These are phyloP conservation scores for Hypothenemus hampei DNA, from an alignment of 1,140 invertebrate genomes.

Conservation along the genomic window DNA sequence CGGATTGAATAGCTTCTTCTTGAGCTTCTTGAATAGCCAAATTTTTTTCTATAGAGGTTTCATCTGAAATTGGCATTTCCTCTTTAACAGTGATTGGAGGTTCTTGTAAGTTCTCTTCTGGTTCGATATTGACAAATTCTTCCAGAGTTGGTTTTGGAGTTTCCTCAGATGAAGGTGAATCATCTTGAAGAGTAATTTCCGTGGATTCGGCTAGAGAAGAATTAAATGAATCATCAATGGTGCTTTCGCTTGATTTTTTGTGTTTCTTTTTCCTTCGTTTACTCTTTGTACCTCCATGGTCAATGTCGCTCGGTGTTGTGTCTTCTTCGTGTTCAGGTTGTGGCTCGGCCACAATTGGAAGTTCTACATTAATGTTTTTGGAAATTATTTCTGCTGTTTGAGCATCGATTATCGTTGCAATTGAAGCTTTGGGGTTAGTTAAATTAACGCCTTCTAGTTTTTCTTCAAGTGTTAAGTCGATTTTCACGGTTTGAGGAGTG, in stretches of 20 bases:
- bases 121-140: constrained; percentile 44
- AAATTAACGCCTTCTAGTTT: constrained; percentile 31
- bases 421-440: constrained; percentile 34
- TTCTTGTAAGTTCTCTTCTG: constrained; percentile 45
- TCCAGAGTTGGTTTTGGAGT: constrained; percentile 51
- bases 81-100: constrained; percentile 46
- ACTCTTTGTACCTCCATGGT: constrained; percentile 45
- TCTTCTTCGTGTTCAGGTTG: constrained; percentile 39
- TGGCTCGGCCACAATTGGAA: constrained; percentile 40
- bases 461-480: constrained; percentile 42
- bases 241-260: constrained; percentile 32
- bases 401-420: constrained; percentile 37
- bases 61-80: constrained; percentile 34
- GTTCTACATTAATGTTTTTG: constrained; percentile 37
- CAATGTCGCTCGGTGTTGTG: constrained; percentile 46
- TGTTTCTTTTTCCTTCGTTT: constrained; percentile 53
- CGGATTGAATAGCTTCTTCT: constrained; percentile 38
- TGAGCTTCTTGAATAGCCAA: constrained; percentile 36
- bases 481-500: constrained; percentile 35
- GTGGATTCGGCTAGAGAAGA: constrained; percentile 58
- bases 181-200: constrained; percentile 52
- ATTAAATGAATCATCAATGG: constrained; percentile 43
- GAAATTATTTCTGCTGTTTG: constrained; percentile 26
- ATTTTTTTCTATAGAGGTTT: constrained; percentile 32
- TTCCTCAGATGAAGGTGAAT: constrained; percentile 47